These are phyloP conservation scores for Caenorhabditis becei DNA, from an alignment of 2,888 invertebrate species.

Conservation along the genomic window DNA sequence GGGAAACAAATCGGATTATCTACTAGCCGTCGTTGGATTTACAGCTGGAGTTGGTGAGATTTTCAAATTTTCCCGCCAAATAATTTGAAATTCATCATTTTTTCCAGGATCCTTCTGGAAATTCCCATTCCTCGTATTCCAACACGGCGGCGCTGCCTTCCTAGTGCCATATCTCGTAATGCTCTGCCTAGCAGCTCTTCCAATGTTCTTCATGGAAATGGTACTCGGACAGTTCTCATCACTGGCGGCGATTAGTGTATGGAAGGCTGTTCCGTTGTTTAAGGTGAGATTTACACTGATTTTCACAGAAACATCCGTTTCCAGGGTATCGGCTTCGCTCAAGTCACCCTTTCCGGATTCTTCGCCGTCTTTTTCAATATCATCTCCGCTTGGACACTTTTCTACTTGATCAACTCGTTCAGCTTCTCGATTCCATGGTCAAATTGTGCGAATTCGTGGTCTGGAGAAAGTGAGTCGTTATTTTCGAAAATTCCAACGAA, in stretches of 20 bases:
- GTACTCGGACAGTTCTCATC: slow-evolving; percentile 88
- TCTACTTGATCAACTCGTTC: slow-evolving; percentile 86
- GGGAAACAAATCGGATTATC: slow-evolving; percentile 84
- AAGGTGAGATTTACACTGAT: slow-evolving; percentile 82
- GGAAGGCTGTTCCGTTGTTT: slow-evolving; percentile 89
- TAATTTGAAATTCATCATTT: not conserved
- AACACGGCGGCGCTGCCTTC: slow-evolving; percentile 84
- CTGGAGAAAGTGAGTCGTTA: slow-evolving; percentile 84
- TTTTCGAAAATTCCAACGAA: no score
- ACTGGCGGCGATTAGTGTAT: slow-evolving; percentile 88
- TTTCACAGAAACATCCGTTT: no score
- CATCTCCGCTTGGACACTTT: slow-evolving; percentile 84
- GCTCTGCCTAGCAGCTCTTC: slow-evolving; percentile 89
- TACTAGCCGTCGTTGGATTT: slow-evolving; percentile 85
- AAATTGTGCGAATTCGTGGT: slow-evolving; percentile 91
- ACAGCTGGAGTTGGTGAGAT: slow-evolving; percentile 78
- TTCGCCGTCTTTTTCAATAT: slow-evolving; percentile 85
- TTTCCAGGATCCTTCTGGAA: slow-evolving; percentile 85
- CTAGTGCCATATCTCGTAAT: slow-evolving; percentile 90
- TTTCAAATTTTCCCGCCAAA: not conserved
- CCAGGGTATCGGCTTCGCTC: slow-evolving; percentile 84
- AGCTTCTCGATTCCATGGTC: slow-evolving; percentile 92
- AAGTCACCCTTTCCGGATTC: slow-evolving; percentile 84
- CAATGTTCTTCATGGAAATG: slow-evolving; percentile 89
- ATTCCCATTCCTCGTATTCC: slow-evolving; percentile 84